These are phyloP conservation scores for Sylvicapra grimmia DNA, from an alignment of 2,113 vertebrate genomes.

Conservation along the genomic window DNA sequence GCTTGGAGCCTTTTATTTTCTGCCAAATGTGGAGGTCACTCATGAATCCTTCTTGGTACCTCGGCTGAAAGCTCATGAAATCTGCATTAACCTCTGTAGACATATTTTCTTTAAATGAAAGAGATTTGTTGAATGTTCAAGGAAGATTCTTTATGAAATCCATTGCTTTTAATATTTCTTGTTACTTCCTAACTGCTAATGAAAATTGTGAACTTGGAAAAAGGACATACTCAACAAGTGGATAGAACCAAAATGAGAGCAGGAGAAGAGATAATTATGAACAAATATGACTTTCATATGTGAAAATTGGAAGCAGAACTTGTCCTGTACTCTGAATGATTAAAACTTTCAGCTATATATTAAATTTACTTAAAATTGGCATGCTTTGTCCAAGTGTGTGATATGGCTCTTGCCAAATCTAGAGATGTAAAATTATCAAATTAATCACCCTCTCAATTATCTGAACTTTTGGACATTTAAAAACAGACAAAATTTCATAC, in stretches of 20 bases:
- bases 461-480: neutral
- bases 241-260: neutral
- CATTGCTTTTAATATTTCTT: neutral
- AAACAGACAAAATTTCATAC: neutral
- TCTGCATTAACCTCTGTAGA: neutral
- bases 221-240: neutral
- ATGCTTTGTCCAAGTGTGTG: neutral
- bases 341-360: neutral
- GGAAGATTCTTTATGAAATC: neutral
- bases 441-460: neutral
- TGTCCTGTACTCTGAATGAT: neutral
- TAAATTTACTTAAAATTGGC: neutral
- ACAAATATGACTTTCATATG: neutral
- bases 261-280: neutral
- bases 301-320: neutral
- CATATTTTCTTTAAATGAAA: neutral
- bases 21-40: neutral
- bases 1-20: neutral
- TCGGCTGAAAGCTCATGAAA: neutral
- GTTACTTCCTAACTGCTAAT: neutral
- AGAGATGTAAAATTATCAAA: neutral
- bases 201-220: neutral
- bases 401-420: neutral
- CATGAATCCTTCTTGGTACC: neutral
- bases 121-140: neutral